Percentiles rank a stretch among this genome's conserved stretches.
Conservation (phyloP, 2,797 vertebrate genomes). For the Aulostomus chinensis region DNA sequence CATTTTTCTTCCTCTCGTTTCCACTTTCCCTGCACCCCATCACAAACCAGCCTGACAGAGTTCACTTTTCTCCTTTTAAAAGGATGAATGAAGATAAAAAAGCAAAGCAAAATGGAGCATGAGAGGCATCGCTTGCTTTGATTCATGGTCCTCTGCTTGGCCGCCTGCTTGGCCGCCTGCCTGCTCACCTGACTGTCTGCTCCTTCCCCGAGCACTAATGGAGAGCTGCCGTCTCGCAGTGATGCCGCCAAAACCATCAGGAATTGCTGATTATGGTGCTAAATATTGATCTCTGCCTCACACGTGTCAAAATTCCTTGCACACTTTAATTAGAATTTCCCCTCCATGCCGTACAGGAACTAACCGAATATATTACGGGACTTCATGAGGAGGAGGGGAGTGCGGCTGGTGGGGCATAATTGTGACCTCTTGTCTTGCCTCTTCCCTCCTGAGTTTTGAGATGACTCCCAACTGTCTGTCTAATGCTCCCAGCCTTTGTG, state of each 20-base stretch:
- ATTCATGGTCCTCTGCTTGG: conserved; percentile 86
- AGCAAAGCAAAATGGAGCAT: conserved; percentile 86
- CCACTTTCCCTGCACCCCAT: conserved; percentile 40
- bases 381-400: conserved; percentile 86
- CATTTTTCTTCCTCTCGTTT: conserved; percentile 66
- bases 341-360: conserved; percentile 90
- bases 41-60: conserved; percentile 76
- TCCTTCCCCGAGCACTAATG: conserved; percentile 76
- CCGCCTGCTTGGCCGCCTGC: conserved; percentile 19
- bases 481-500: conserved; percentile 86
- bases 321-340: conserved; percentile 98
- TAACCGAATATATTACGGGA: conserved; percentile 93
- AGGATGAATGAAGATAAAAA: conserved; percentile 94
- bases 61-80: conserved; percentile 81
- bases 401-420: conserved; percentile 87
- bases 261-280: conserved; percentile 97
- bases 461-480: conserved; percentile 91
- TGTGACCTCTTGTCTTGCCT: conserved; percentile 95
- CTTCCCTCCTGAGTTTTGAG: conserved; percentile 93
- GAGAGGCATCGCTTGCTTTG: conserved; percentile 85
- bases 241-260: conserved; percentile 93
- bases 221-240: conserved; percentile 86
- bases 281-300: conserved; percentile 99
- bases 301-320: conserved; percentile 98
- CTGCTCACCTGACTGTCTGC: conserved; percentile 35